Percentiles rank a stretch among this genome's conserved stretches.
Conservation (phyloP, 2,797 vertebrate species). For the Eulemur mongoz region DNA sequence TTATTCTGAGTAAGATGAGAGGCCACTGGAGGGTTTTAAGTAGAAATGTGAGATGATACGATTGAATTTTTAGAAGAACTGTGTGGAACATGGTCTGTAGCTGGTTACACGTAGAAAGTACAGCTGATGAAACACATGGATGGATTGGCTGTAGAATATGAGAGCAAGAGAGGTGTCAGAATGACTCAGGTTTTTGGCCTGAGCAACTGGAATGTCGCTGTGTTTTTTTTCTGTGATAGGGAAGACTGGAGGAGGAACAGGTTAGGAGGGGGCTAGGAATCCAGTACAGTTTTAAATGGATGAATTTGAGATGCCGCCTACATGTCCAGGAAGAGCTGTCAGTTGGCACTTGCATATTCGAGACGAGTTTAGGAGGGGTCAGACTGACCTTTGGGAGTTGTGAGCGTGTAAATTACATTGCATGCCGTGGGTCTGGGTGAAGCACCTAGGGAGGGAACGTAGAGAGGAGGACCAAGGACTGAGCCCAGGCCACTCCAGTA, state of each 20-base stretch:
- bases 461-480: not conserved
- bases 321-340: not conserved
- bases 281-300: not conserved
- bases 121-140: not conserved
- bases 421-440: not conserved
- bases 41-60: not conserved
- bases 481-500: no score
- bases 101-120: not conserved
- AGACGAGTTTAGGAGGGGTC: not conserved
- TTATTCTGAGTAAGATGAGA: not conserved
- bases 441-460: no score
- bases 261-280: not conserved
- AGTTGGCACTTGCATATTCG: not conserved
- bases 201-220: not conserved
- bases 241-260: not conserved
- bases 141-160: not conserved
- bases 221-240: not conserved
- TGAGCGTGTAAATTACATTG: not conserved
- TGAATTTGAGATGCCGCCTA: not conserved
- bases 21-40: not conserved
- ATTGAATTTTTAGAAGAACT: not conserved
- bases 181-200: not conserved
- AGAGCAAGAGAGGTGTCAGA: not conserved
- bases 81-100: not conserved
- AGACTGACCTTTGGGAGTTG: not conserved